Evolutionary conservation across 2,797 vertebrate genomes (phyloP).

Genomic region (Staurois parvus): DNA sequence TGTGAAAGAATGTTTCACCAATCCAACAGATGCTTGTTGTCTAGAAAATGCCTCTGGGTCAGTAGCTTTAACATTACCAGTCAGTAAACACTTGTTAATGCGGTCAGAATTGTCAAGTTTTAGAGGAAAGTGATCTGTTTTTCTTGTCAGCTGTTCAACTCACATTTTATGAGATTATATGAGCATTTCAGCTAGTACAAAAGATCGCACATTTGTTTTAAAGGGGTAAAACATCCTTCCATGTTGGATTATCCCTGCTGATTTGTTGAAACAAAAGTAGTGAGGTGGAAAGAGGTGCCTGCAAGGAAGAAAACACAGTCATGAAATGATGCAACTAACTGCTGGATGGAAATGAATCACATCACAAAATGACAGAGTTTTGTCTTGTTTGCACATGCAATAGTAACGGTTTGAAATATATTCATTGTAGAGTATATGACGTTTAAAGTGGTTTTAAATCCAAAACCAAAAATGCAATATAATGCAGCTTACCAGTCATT

Average conservation of each 20-base stretch:
- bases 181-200: neutral
- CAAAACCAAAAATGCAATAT: too few relatives aligned
- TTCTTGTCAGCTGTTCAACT: conserved; percentile 11
- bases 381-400: neutral
- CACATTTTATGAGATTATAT: neutral
- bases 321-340: neutral
- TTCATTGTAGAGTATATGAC: too few relatives aligned
- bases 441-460: too few relatives aligned
- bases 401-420: too few relatives aligned
- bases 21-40: conserved; percentile 44
- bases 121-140: conserved; percentile 16
- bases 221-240: neutral
- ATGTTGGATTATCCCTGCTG: neutral
- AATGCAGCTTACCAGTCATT: too few relatives aligned
- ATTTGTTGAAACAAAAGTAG: neutral
- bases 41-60: conserved; percentile 37
- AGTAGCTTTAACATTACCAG: conserved; percentile 42
- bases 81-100: conserved; percentile 57
- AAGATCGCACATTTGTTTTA: neutral
- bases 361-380: neutral
- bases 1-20: neutral
- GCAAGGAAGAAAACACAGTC: neutral
- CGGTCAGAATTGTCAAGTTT: conserved; percentile 35
- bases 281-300: neutral
- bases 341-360: neutral